Percentiles rank a stretch among this genome's conserved stretches.
These are phyloP conservation scores for Cyanistes caeruleus DNA, from an alignment of 2,113 vertebrate genomes.

Conservation along the genomic window DNA sequence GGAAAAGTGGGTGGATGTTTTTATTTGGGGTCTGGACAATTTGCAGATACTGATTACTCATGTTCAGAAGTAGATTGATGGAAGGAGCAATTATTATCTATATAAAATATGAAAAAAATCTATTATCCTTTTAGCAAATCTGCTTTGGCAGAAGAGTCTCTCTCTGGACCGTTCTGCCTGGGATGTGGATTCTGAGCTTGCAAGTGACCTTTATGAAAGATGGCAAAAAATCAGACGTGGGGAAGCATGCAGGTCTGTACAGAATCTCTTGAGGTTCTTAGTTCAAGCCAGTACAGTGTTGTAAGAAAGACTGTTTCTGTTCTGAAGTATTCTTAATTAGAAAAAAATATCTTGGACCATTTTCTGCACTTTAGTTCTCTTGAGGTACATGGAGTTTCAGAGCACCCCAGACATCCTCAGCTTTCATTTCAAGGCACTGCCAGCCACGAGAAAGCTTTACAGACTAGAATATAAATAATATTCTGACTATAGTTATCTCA, in stretches of 20 bases:
- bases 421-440: not conserved
- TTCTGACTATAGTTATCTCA: not conserved
- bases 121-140: slow-evolving; percentile 75
- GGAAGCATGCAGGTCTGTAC: slow-evolving; percentile 86
- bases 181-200: slow-evolving; percentile 86
- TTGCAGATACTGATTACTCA: not conserved
- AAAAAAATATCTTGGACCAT: not conserved
- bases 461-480: not conserved
- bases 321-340: not conserved
- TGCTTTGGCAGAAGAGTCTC: slow-evolving; percentile 87
- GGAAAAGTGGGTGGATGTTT: not conserved
- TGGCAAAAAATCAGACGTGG: slow-evolving; percentile 85
- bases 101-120: slow-evolving; percentile 8
- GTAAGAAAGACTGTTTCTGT: not conserved
- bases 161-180: slow-evolving; percentile 84
- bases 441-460: not conserved
- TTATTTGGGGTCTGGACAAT: not conserved
- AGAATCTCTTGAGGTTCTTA: not conserved
- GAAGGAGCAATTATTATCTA: not conserved
- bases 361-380: not conserved
- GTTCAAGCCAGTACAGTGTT: not conserved
- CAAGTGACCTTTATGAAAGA: slow-evolving; percentile 83
- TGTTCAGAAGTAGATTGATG: not conserved
- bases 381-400: not conserved
- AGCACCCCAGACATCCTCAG: not conserved